These are phyloP conservation scores for Leucophora obtusa DNA, from an alignment of 2,888 invertebrate species.

Conservation along the genomic window DNA sequence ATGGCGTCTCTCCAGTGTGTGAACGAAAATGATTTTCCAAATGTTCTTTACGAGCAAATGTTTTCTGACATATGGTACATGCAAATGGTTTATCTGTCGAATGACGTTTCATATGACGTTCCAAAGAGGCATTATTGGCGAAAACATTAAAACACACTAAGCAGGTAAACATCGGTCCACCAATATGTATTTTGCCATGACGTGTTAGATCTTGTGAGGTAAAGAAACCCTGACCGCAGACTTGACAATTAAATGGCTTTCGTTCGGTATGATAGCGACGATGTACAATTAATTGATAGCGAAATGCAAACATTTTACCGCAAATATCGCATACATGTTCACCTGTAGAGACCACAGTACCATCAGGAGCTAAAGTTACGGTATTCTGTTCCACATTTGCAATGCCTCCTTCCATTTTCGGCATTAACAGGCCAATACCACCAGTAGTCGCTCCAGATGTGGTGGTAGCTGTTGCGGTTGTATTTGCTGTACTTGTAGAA, in stretches of 20 bases:
- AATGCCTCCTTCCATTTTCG: constrained; percentile 78
- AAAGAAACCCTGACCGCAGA: constrained; percentile 90
- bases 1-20: constrained; percentile 90
- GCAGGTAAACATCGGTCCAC: constrained; percentile 87
- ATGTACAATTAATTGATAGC: constrained; percentile 92
- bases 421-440: constrained; percentile 73
- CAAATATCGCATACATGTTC: constrained; percentile 89
- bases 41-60: constrained; percentile 92
- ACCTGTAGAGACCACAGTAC: constrained; percentile 81
- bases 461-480: constrained; percentile 63
- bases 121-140: constrained; percentile 84
- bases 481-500: constrained; percentile 66
- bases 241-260: constrained; percentile 89
- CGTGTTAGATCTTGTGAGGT: constrained; percentile 88
- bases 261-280: constrained; percentile 91
- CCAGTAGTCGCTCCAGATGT: constrained; percentile 65
- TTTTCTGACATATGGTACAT: constrained; percentile 91
- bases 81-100: constrained; percentile 91
- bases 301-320: constrained; percentile 91
- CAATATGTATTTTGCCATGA: constrained; percentile 91
- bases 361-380: constrained; percentile 80
- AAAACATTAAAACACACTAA: constrained; percentile 87
- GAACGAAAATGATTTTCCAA: constrained; percentile 91
- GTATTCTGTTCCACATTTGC: constrained; percentile 78
- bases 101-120: constrained; percentile 89